A percentile compares a stretch with the other conserved stretches of the same genome.
Conservation (phyloP, 2,888 invertebrate species). For the Andricus quercusramuli region DNA sequence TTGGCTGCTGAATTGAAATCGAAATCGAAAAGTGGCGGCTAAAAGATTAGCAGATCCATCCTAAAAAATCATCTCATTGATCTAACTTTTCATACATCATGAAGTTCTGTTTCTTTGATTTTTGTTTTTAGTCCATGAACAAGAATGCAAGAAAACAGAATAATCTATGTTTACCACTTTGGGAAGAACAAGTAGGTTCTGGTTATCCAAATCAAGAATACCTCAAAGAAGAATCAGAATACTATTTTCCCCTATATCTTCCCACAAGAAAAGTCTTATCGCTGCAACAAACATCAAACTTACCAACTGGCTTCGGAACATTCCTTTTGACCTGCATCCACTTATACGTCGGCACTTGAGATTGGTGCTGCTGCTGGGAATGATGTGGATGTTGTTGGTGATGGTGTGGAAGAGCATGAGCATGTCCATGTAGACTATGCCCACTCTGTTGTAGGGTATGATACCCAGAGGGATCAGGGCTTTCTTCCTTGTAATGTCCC, state of each 20-base stretch:
- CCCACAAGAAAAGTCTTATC: no score
- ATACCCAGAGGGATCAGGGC: conserved; percentile 70
- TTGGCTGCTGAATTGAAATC: no score
- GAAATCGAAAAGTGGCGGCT: no score
- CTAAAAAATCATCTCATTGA: no score
- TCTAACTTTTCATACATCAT: no score
- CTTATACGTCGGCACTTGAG: conserved; percentile 93
- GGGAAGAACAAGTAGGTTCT: background rate
- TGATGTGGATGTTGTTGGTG: conserved; percentile 73
- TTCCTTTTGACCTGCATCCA: conserved; percentile 99
- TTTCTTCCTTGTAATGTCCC: conserved; percentile 83
- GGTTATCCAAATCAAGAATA: no score
- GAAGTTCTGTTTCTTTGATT: no score
- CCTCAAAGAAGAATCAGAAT: no score
- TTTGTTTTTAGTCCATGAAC: background rate
- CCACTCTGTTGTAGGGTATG: conserved; percentile 55
- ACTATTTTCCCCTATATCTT: no score
- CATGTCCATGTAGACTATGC: conserved; percentile 63
- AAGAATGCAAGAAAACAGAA: background rate
- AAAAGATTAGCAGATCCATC: no score
- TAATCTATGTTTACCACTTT: background rate
- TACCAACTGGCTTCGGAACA: conserved; percentile 95
- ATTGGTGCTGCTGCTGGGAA: conserved; percentile 80
- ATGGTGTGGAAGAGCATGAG: conserved; percentile 67
- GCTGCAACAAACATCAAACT: conserved; percentile 73